phyloP scores from a whole-genome alignment of 2,113 vertebrate genomes.

The Columba livia region DNA sequence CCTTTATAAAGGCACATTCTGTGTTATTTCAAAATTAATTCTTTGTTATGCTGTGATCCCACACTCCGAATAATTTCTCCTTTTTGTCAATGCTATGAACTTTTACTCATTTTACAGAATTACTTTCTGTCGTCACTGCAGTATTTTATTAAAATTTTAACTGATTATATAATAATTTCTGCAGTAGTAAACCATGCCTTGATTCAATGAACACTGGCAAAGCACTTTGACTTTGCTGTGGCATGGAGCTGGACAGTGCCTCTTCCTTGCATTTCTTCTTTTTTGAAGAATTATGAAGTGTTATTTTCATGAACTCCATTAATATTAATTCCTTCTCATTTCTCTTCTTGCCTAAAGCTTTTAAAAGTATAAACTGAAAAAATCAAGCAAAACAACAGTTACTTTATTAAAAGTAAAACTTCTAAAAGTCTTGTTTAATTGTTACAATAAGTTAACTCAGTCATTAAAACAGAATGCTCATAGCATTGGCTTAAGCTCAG shows the following conservation, averaged over 20 bases:
- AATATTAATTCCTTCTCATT: background rate
- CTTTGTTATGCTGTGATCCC: background rate
- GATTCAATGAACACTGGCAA: background rate
- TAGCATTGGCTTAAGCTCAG: background rate
- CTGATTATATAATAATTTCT: background rate
- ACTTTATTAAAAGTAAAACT: background rate
- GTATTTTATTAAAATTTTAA: background rate
- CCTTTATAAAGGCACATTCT: constrained; percentile 12
- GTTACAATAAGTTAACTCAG: background rate
- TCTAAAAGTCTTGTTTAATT: background rate
- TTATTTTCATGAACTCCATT: background rate
- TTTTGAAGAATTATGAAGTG: background rate
- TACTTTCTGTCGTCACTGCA: background rate
- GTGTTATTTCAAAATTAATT: background rate
- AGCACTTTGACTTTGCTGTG: background rate
- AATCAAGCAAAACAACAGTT: background rate
- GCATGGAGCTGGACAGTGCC: background rate
- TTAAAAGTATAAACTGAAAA: background rate
- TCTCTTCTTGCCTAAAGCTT: background rate
- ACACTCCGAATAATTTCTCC: background rate
- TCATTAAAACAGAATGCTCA: background rate
- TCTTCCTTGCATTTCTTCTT: background rate
- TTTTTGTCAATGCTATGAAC: background rate
- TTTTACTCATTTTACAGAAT: background rate
- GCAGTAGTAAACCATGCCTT: background rate